phyloP scores from a whole-genome alignment of 1,140 invertebrate genomes.

The Drosophila nebulosa region DNA sequence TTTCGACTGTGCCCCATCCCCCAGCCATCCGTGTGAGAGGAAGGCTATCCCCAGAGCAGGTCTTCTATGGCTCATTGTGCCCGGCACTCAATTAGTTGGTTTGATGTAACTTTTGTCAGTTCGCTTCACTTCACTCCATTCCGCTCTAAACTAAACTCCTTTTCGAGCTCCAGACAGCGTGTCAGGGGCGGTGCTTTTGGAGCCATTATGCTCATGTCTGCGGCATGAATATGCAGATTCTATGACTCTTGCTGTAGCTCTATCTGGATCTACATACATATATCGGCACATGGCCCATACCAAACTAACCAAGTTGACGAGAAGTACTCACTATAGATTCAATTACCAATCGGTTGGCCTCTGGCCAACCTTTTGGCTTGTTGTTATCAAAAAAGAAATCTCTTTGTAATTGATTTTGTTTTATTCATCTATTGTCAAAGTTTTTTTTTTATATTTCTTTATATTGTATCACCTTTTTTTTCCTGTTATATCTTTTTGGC shows the following conservation, averaged over 20 bases:
- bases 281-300: constrained; percentile 1
- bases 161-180: constrained; percentile 53
- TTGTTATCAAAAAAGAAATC: constrained; percentile 70
- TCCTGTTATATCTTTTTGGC: constrained; percentile 33
- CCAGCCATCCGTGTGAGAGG: too few relatives aligned
- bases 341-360: constrained; percentile 52
- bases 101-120: constrained; percentile 76
- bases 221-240: constrained; percentile 74
- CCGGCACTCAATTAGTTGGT: constrained; percentile 76
- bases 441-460: constrained; percentile 14
- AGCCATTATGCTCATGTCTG: constrained; percentile 59
- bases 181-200: constrained; percentile 75
- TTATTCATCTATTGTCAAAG: constrained; percentile 32
- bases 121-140: not conserved
- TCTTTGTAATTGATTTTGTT: constrained; percentile 68
- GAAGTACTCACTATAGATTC: constrained; percentile 51
- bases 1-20: not conserved
- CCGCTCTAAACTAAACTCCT: not conserved
- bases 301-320: constrained; percentile 19
- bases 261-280: not conserved
- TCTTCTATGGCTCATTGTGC: constrained; percentile 65
- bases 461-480: constrained; percentile 37
- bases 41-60: constrained; percentile 19
- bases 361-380: constrained; percentile 19
- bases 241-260: not conserved